A percentile compares a stretch with the other conserved stretches of the same genome.
These are phyloP conservation scores for Podilymbus podiceps DNA, from an alignment of 2,113 vertebrate species.

Conservation along the genomic window DNA sequence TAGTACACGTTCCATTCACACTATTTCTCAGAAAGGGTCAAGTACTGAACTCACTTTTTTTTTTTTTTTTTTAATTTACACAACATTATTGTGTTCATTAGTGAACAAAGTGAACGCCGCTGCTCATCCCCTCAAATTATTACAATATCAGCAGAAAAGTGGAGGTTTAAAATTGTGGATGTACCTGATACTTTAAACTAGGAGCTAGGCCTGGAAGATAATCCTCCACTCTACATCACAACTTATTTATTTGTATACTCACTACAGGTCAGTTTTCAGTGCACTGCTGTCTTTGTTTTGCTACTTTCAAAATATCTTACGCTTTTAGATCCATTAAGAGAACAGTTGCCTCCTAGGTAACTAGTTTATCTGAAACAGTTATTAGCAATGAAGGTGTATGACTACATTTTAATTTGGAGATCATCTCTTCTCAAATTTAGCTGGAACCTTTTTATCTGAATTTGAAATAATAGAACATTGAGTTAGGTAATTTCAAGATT, in stretches of 20 bases:
- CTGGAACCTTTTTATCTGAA: neutral
- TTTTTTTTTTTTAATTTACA: neutral
- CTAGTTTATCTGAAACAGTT: neutral
- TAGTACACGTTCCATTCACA: neutral
- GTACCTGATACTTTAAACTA: neutral
- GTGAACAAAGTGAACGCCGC: neutral
- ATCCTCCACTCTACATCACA: rapidly evolving
- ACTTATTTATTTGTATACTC: neutral
- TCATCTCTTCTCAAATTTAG: neutral
- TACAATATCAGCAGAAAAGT: neutral
- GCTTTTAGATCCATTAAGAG: neutral
- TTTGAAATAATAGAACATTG: neutral
- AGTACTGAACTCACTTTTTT: rapidly evolving
- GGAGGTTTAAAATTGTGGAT: neutral
- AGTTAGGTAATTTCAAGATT: neutral
- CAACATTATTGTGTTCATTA: neutral
- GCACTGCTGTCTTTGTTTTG: neutral
- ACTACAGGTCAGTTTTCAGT: neutral
- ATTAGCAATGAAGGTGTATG: neutral
- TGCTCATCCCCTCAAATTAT: neutral
- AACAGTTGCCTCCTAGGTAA: neutral
- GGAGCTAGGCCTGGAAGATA: neutral
- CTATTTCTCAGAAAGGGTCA: neutral
- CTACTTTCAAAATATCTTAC: neutral
- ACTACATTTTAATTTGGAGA: neutral